Evolutionary conservation across 2,888 invertebrate species (phyloP).

Genomic region (Limnephilus auricula): DNA sequence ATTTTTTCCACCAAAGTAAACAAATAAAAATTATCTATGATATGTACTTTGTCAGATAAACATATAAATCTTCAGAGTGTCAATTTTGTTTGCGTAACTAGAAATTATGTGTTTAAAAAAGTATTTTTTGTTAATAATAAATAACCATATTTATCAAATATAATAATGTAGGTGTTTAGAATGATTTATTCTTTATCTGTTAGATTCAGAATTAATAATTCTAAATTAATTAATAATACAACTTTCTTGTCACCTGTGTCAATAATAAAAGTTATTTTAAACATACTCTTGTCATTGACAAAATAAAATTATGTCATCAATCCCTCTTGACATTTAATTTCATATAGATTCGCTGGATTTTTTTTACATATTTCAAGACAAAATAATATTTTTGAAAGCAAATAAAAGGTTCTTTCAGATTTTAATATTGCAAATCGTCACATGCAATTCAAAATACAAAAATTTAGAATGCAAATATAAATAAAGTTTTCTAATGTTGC

Average conservation of each 20-base stretch:
- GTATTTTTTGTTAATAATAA: not conserved
- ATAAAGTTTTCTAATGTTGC: no score
- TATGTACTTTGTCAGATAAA: not conserved
- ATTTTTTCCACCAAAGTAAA: not conserved
- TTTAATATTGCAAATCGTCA: no score
- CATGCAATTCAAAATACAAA: no score
- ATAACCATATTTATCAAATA: not conserved
- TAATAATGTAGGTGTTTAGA: no score
- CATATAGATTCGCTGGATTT: no score
- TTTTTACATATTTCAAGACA: no score
- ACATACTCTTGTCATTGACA: not conserved
- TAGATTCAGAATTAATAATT: not conserved
- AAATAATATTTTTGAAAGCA: no score
- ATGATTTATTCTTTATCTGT: not conserved
- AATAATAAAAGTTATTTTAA: not conserved
- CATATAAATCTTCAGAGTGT: not conserved
- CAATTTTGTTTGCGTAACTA: not conserved
- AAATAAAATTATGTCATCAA: not conserved
- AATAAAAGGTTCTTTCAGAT: no score
- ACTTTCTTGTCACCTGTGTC: not conserved
- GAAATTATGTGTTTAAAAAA: not conserved
- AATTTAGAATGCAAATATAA: no score
- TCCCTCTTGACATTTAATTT: no score
- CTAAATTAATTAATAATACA: not conserved
- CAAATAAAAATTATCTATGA: not conserved